Base-by-base conservation (phyloP, 2,797 vertebrate genomes). In the Alca torda region DNA sequence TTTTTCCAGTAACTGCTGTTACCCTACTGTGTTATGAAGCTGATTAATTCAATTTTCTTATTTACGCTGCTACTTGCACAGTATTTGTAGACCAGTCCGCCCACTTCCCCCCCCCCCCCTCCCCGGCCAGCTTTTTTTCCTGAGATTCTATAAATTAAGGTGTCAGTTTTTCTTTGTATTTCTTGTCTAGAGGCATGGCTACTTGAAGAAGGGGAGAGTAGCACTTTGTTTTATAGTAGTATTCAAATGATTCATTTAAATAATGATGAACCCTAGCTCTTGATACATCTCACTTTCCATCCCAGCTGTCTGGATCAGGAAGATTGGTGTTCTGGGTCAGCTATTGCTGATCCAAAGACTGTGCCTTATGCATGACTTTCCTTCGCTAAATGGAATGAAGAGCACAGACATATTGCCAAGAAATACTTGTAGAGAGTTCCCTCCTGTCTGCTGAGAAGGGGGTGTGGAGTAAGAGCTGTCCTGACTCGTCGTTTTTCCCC, bases 1-100 rank as follows among this genome's bases (percentile, higher is more conserved):
- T 79, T 68, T 86, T 93, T 93, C 59, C 60, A 91, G 41, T 93
- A 92, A 46, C 78, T 75, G 41, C 53, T 76, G 13, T 56, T 94
- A 61, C 35, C 43, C 31, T 84, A 8, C 56, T 72, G 56, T 87
- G 48, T 81, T 85, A 51, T 20, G 57, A 85, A 88, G 48, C 46
- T 70, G 68, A 92, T 83, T 82, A 64, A 74, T 95, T 84, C 60
- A 19, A 8, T 92, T 84, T 89, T 78, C 48, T 45, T 82, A 25
- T 80, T 93, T 96, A 80, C 18, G 25, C 13, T 78, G 69, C 67
- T 90, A 75, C 25, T 70, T 91, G 54, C 48, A 73, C 67, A 76
- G 67, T 91, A 78, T 95, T 96, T 95, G 53, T 87, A 92, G 91
- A 82, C 43, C 0, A 3, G 10, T 75, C n/a, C n/a, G n/a, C n/a